phyloP scores from a whole-genome alignment of 2,888 invertebrate genomes.

The Rambutsinella grinnellia region DNA sequence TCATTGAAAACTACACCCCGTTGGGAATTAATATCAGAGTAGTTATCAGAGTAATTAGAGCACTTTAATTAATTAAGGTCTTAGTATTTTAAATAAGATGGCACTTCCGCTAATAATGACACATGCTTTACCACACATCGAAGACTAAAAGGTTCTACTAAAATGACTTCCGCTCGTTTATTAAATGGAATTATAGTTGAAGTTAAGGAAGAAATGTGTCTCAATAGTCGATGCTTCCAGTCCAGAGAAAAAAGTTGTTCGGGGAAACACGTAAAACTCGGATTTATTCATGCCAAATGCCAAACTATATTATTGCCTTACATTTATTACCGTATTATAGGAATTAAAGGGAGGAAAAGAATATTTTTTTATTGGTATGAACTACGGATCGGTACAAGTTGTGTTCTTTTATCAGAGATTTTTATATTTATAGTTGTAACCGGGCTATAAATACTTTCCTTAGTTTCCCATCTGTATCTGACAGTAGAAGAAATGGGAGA shows the following conservation, averaged over 20 bases:
- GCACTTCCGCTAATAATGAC: no score
- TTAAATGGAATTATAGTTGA: conserved; percentile 29
- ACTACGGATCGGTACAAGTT: no score
- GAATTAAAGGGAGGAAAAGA: conserved; percentile 4
- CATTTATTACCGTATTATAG: conserved; percentile 42
- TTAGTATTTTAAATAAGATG: no score
- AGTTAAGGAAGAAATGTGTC: background rate
- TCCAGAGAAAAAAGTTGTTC: background rate
- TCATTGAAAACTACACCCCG: background rate
- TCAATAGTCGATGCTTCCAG: background rate
- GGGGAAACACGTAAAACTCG: conserved; percentile 45
- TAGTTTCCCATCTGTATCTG: conserved; percentile 7
- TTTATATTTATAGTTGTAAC: no score
- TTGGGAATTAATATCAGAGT: background rate
- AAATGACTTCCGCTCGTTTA: conserved; percentile 34
- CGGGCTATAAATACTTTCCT: background rate
- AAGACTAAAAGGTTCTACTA: no score
- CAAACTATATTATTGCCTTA: background rate
- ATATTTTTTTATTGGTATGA: background rate
- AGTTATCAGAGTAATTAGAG: conserved; percentile 7
- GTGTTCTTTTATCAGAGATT: no score
- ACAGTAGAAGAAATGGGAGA: background rate
- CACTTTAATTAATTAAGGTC: conserved; percentile 34
- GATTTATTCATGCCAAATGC: conserved; percentile 34
- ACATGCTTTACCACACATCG: no score